Evolutionary conservation across 2,888 invertebrate genomes (phyloP), one percentile per base, ranked within the genome.

Genomic region (Lepidocyrtinus sp.): DNA sequence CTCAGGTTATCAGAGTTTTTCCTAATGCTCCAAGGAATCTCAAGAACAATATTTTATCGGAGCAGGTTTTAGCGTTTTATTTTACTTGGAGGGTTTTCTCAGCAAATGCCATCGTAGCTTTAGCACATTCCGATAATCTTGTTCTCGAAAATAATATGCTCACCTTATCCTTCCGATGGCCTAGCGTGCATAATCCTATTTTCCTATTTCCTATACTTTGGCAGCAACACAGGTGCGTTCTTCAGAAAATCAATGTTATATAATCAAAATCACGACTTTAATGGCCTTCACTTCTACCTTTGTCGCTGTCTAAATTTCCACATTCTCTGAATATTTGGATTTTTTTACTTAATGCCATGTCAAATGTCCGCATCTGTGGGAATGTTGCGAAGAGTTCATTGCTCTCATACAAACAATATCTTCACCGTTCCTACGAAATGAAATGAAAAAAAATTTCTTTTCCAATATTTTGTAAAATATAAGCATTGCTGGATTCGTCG

Each of bases 261-360:
- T 79, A 73, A 79, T 79, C 79, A 74, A 79, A 79, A 55, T 74
- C 45, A 74, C 68, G 73, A 79, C 64, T 72, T 68, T 79, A 68
- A 79, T 69, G 69, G 74, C 63, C 61, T 24, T 70, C 36, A 50
- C 61, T 55, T 17, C 25, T 25, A 25, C 12, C 36, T 36, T 36
- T 36, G 36, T 36, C 36, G 36, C 36, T 36, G 5, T 36, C 36
- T 5, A 36, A 5, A 12, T 36, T 36, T 36, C 12, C 12, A 36
- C 36, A 36, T 36, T 36, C 36, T 12, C 36, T 36, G 36, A 36
- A 36, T 36, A 36, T 12, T 36, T 36, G 36, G 36, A 36, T n/a
- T n/a, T n/a, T n/a, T n/a, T n/a, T n/a, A n/a, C n/a, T n/a, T n/a
- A n/a, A n/a, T n/a, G n/a, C n/a, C n/a, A n/a, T n/a, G n/a, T n/a